Base-by-base conservation (phyloP, 2,888 invertebrate genomes). In the Hipparchia sbordonii region DNA sequence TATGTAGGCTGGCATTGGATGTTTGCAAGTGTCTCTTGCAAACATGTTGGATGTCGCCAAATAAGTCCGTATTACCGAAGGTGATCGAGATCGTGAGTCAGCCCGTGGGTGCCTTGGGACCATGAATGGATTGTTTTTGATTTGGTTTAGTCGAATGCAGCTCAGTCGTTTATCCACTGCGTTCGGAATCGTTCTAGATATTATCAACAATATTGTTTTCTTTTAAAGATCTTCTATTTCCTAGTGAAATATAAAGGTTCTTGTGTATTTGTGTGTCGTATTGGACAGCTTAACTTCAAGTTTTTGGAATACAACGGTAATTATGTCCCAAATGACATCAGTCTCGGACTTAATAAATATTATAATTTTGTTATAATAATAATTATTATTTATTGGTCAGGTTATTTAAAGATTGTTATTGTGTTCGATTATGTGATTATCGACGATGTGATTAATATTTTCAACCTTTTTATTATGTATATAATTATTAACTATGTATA, bases 21-120 rank as follows among this genome's bases (percentile, higher is more conserved):
- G 82, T 79, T 82, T 79, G 80, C 82, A 83, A 75, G 79, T 76
- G 85, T 85, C 85, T 86, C 84, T 81, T 88, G 88, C 86, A 39
- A 39, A 88, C 87, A 87, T 85, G 84, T 84, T 80, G 85, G 89
- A 85, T 88, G 89, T 90, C 89, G 81, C 93, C 93, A 92, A 93
- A 93, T 93, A 93, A 87, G 93, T 92, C 90, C 90, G 88, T 89
- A 87, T 84, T 82, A 80, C 80, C 86, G 92, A 92, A 93, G 93
- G 93, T 91, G 89, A 93, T 89, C 89, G 84, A 83, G 84, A 78
- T 75, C 54, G 81, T 92, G 92, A 92, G 84, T 92, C 91, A 91
- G 84, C 79, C 88, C 83, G 91, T 89, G 86, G 90, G 90, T 85
- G 90, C 83, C 78, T 79, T 80, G 78, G 81, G 82, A 84, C 85